Conservation (phyloP, 2,797 vertebrate genomes). For the Tangara arthus region DNA sequence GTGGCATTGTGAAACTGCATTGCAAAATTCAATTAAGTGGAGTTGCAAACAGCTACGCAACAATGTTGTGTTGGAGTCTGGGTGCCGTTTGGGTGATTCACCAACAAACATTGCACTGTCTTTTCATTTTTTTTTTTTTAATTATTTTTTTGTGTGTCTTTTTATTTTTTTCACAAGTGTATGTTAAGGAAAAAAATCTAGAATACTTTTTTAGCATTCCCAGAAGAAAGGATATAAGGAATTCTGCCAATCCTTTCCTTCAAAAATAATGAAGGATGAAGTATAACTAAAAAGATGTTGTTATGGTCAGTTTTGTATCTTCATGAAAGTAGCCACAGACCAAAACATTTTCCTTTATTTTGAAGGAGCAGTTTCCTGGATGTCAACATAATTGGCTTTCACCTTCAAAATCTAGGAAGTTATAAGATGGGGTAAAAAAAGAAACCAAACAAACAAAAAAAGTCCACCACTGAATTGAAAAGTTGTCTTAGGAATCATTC, state of each 20-base stretch:
- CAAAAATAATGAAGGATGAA: neutral
- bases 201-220: neutral
- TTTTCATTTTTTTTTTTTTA: neutral
- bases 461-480: neutral
- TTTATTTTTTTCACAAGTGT: neutral
- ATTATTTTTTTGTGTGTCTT: neutral
- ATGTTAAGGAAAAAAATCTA: neutral
- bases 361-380: neutral
- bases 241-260: neutral
- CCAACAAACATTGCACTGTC: neutral
- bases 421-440: neutral
- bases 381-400: neutral
- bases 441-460: neutral
- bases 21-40: neutral
- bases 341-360: neutral
- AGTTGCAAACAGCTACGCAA: neutral
- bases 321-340: neutral
- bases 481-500: neutral
- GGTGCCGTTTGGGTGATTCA: neutral
- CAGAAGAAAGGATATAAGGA: neutral
- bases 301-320: neutral
- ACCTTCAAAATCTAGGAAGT: neutral
- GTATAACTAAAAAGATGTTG: neutral
- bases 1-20: neutral
- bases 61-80: neutral